These are phyloP conservation scores for Oreochromis tanganicae DNA, from an alignment of 2,113 vertebrate species.

Conservation along the genomic window DNA sequence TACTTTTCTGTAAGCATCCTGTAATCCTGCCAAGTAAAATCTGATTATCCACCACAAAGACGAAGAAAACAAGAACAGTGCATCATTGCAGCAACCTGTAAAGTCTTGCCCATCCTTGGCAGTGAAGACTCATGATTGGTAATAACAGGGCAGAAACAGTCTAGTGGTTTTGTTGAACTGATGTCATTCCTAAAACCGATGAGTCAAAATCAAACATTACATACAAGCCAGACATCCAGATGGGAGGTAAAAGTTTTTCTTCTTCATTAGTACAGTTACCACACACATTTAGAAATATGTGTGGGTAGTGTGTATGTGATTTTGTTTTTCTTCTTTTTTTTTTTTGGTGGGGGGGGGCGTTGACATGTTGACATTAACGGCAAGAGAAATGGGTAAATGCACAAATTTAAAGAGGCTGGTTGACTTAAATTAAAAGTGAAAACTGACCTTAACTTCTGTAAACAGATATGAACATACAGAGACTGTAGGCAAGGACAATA, in stretches of 20 bases:
- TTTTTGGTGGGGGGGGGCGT: accelerated
- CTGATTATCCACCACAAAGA: neutral
- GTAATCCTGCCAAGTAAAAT: neutral
- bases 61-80: neutral
- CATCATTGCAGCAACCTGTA: neutral
- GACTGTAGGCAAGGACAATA: neutral
- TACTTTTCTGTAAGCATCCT: neutral
- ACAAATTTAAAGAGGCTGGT: neutral
- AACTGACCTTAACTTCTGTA: neutral
- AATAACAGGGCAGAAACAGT: constrained; percentile 25
- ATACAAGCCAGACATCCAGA: constrained; percentile 1
- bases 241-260: neutral
- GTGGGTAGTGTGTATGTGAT: neutral
- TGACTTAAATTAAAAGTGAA: neutral
- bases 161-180: constrained; percentile 15
- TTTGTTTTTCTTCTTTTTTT: accelerated
- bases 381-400: accelerated
- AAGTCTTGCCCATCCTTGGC: constrained; percentile 21
- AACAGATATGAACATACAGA: neutral
- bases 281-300: neutral
- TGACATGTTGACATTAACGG: neutral
- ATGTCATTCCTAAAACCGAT: constrained; percentile 31
- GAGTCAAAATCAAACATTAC: constrained; percentile 29
- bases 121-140: neutral
- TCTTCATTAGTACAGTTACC: neutral